These are phyloP conservation scores for Leucoraja erinaceus DNA, from an alignment of 2,113 vertebrate species.

Conservation along the genomic window DNA sequence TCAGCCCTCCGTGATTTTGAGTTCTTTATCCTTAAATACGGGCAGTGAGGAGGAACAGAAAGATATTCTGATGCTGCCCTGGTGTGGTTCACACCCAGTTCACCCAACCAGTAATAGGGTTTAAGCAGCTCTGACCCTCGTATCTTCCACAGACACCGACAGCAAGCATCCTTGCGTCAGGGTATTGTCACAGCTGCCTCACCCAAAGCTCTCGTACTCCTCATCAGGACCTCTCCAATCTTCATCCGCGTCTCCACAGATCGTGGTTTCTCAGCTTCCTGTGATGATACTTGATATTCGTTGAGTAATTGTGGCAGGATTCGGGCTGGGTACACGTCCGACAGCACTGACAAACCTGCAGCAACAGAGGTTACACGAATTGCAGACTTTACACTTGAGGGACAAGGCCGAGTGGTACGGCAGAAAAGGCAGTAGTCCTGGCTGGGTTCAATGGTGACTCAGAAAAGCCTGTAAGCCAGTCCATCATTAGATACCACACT, in stretches of 20 bases:
- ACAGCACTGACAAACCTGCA: slow-evolving; percentile 70
- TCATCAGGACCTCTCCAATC: slow-evolving; percentile 86
- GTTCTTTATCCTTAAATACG: no score
- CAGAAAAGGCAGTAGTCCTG: background rate
- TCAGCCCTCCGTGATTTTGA: no score
- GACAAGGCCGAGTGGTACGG: background rate
- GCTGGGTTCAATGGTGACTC: background rate
- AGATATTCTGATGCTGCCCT: no score
- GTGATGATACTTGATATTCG: slow-evolving; percentile 52
- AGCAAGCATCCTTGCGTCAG: no score
- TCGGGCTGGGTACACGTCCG: slow-evolving; percentile 68
- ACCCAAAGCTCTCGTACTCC: slow-evolving; percentile 76
- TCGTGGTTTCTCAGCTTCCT: slow-evolving; percentile 39
- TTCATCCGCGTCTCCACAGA: slow-evolving; percentile 75
- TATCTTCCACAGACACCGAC: no score
- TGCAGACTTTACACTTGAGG: background rate
- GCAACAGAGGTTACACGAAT: background rate
- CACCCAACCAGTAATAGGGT: no score
- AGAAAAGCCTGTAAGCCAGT: background rate
- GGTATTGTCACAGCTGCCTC: slow-evolving; percentile 55
- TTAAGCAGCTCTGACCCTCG: no score
- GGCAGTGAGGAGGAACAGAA: no score
- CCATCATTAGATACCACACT: no score
- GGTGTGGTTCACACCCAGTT: no score
- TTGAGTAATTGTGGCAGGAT: slow-evolving; percentile 69